phyloP scores from a whole-genome alignment of 2,797 vertebrate species.

The Melanotaenia maccullochi region DNA sequence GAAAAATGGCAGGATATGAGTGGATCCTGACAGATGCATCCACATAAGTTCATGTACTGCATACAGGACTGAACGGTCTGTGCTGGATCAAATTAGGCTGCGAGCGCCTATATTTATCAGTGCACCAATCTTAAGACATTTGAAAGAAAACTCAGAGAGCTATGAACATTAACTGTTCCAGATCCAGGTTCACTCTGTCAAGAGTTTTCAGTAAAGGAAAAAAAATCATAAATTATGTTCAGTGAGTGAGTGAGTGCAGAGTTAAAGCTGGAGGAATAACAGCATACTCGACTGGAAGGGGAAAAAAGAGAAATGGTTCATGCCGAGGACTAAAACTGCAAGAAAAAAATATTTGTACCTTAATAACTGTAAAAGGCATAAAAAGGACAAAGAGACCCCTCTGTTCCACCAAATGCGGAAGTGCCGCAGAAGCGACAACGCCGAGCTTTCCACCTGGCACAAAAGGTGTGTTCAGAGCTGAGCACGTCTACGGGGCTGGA shows the following conservation, averaged over 20 bases:
- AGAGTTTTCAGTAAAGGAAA: slow-evolving; percentile 34
- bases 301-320: slow-evolving; percentile 24
- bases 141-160: slow-evolving; percentile 47
- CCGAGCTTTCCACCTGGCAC: too few species aligned
- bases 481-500: too few species aligned
- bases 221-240: slow-evolving; percentile 53
- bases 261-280: slow-evolving; percentile 9
- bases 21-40: slow-evolving; percentile 27
- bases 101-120: slow-evolving; percentile 62
- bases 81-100: slow-evolving; percentile 58
- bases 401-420: too few species aligned
- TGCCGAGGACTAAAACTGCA: slow-evolving; percentile 9
- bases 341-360: not conserved
- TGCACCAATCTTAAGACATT: slow-evolving; percentile 25
- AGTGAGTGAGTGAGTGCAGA: slow-evolving; percentile 38
- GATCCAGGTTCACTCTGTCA: slow-evolving; percentile 20
- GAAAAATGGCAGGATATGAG: slow-evolving; percentile 74
- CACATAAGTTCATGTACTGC: slow-evolving; percentile 12
- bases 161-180: slow-evolving; percentile 30
- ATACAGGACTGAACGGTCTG: slow-evolving; percentile 37
- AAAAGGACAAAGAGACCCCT: not conserved
- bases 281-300: not conserved
- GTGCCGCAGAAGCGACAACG: too few species aligned
- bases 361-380: not conserved
- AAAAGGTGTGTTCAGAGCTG: too few species aligned